Evolutionary conservation across 2,113 vertebrate species (phyloP), one percentile per base, ranked within the genome.

Genomic region (Melanerpes formicivorus): DNA sequence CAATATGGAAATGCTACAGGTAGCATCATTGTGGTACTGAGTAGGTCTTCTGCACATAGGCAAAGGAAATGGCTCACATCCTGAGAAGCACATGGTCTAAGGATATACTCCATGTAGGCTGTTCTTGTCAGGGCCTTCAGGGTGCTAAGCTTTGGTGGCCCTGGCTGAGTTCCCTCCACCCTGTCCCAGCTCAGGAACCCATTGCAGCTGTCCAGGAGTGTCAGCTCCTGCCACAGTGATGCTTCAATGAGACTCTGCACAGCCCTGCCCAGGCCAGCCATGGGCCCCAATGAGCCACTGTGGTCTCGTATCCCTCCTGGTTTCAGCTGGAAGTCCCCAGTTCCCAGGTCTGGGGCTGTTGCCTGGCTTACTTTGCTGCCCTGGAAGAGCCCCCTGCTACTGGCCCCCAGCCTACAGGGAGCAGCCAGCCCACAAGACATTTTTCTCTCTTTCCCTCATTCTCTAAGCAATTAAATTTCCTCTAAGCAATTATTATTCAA

Each of bases 81-180:
- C 60, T 30, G 50, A 82, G 69, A 83, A 84, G 37, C 44, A 54
- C 7, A 2, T 11, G 18, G 16, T 40, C 42, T 67, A 59, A 74
- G 46, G 18, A 23, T 27, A 63, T 2, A 0, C 25, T 63, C 42
- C 18, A 6, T 0, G 2, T 42, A 30, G 13, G 3, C 21, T 74
- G 32, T 16, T 80, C 84, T 71, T 50, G 9, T 40, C 60, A 44
- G 64, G n/a, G 9, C 9, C 6, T 23, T 87, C 44, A 58, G 12
- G 22, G 6, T 50, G 0, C 10, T 10, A 30, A 69, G 26, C 29
- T 76, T 73, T 58, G 27, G 16, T 34, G 29, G 4, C 40, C 40
- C 69, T 80, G 29, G 19, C 17, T 10, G 9, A 5, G 19, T 13
- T 82, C 25, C 17, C 6, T 32, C 5, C 17, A 22, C 16, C 11